Conservation (phyloP, 2,113 vertebrate genomes). For the Equus przewalskii region DNA sequence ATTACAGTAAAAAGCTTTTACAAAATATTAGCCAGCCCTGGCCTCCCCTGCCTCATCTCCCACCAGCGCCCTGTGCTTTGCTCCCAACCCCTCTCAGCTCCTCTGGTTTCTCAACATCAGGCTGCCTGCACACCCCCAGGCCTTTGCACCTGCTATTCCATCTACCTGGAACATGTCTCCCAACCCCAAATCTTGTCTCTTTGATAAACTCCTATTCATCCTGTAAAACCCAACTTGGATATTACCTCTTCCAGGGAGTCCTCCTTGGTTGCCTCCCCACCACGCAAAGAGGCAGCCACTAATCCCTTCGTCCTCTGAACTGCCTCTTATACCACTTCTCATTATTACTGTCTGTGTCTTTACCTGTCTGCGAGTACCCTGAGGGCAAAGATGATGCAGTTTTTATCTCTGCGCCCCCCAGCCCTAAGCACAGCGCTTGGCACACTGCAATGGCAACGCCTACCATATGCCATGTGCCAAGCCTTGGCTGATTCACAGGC, state of each 20-base stretch:
- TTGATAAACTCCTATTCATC: not conserved
- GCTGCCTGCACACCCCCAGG: not conserved
- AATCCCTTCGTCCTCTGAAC: not conserved
- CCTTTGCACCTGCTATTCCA: not conserved
- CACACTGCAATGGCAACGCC: not conserved
- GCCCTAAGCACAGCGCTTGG: not conserved
- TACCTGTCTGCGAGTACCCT: not conserved
- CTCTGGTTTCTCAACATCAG: conserved; percentile 1
- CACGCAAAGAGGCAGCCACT: not conserved
- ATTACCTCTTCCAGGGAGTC: not conserved
- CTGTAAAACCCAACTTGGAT: not conserved
- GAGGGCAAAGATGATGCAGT: not conserved
- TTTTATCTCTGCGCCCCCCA: not conserved
- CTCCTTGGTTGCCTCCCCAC: not conserved
- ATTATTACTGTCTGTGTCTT: not conserved
- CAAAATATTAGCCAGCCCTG: not conserved
- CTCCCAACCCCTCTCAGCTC: not conserved
- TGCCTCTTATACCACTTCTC: not conserved
- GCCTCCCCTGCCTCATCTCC: not conserved
- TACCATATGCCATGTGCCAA: not conserved
- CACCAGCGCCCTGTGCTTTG: not conserved
- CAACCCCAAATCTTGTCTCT: not conserved
- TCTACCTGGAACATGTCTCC: not conserved
- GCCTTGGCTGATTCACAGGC: not conserved
- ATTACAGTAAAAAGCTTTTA: not conserved